Percentiles rank a stretch among this genome's conserved stretches.
These are phyloP conservation scores for Gorsachius magnificus DNA, from an alignment of 2,797 vertebrate species.

Conservation along the genomic window DNA sequence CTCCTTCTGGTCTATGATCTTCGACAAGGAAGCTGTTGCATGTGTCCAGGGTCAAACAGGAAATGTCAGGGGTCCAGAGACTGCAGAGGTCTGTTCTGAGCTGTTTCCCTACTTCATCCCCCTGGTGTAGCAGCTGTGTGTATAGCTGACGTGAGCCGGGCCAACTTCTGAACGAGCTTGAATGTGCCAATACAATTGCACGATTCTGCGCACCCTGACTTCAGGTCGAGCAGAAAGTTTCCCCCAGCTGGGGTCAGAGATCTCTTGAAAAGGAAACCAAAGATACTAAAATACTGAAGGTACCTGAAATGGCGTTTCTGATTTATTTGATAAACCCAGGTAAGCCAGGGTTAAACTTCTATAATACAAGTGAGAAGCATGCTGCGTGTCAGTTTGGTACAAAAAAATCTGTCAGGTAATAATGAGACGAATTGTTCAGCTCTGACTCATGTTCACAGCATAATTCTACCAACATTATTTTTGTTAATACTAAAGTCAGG, in stretches of 20 bases:
- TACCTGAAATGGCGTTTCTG: neutral
- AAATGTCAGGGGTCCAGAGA: constrained; percentile 46
- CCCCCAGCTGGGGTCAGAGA: neutral
- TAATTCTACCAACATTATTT: neutral
- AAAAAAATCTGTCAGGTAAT: neutral
- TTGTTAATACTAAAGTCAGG: neutral
- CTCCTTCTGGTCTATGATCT: constrained; percentile 58
- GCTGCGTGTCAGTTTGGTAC: accelerated
- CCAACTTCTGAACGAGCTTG: neutral
- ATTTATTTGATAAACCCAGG: neutral
- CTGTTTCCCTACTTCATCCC: constrained; percentile 6
- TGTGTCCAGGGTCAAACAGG: constrained; percentile 58
- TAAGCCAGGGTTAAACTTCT: neutral
- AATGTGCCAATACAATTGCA: neutral
- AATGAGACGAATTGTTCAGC: neutral
- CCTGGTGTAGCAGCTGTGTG: constrained; percentile 33
- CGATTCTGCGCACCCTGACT: neutral
- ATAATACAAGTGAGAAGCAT: neutral
- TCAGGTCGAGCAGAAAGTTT: neutral
- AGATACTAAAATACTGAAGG: neutral
- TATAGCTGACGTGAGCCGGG: neutral
- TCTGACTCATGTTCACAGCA: neutral
- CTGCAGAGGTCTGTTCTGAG: constrained; percentile 7
- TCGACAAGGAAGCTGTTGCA: constrained; percentile 46
- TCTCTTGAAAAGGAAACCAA: neutral